phyloP scores from a whole-genome alignment of 1,140 invertebrate genomes.

The Drosophila truncata region DNA sequence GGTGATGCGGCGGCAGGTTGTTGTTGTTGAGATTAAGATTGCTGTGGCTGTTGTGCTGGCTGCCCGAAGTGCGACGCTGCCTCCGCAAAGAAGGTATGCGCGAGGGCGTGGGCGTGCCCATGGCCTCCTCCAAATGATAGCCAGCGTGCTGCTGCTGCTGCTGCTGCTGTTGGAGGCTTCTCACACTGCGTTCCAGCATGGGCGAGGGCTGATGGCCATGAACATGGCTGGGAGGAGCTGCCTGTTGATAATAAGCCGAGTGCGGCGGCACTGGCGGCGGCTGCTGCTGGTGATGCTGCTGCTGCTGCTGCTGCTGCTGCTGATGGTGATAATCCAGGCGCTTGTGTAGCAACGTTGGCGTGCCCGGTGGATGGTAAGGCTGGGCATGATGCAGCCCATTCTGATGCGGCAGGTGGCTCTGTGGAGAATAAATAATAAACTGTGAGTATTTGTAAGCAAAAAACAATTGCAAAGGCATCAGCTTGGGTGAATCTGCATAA shows the following conservation, averaged over 20 bases:
- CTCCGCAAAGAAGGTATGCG: constrained; percentile 77
- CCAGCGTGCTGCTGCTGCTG: constrained; percentile 30
- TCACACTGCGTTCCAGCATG: constrained; percentile 71
- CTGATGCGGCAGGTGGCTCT: constrained; percentile 66
- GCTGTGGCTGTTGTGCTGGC: constrained; percentile 71
- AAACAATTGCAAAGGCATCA: background rate
- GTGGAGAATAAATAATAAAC: background rate
- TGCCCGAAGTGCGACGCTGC: constrained; percentile 71
- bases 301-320: background rate
- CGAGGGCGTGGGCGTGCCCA: constrained; percentile 58
- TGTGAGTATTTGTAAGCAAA: background rate
- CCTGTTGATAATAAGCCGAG: constrained; percentile 66
- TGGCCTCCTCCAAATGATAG: constrained; percentile 42
- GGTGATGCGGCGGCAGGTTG: constrained; percentile 65
- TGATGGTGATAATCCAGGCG: constrained; percentile 59
- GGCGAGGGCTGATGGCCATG: constrained; percentile 50
- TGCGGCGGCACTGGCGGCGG: constrained; percentile 78
- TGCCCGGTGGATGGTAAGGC: constrained; percentile 76
- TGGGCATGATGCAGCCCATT: constrained; percentile 79
- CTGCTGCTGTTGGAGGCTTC: constrained; percentile 67
- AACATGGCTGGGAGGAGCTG: constrained; percentile 17
- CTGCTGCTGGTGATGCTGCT: constrained; percentile 42
- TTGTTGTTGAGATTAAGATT: constrained; percentile 66
- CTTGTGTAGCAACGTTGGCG: constrained; percentile 73
- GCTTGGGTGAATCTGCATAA: constrained; percentile 9